Base-by-base conservation (phyloP, 2,113 vertebrate genomes). In the Antigone vipio region DNA sequence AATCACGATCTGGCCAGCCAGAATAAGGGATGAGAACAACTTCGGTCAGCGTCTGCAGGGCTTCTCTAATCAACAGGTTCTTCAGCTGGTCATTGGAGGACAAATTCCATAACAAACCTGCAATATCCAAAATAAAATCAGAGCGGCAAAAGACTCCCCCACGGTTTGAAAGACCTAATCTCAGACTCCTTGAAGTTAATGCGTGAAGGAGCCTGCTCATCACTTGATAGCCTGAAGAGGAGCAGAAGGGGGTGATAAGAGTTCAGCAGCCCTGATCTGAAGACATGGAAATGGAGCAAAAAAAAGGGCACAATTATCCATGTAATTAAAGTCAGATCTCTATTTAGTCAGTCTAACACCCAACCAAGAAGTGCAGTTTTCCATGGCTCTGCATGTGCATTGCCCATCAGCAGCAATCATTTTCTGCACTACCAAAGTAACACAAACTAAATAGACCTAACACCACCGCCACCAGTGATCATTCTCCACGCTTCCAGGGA, bases 51-150 rank as follows among this genome's bases (percentile, higher is more conserved):
- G 96, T 97, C 7, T 97, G 42, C 38, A 99, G 94, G 32, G 98
- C 98, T 42, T 98, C 97, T 69, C 88, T 97, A 73, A 98, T 91
- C 74, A 99, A 96, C 47, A 96, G 62, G 62, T 98, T 97, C 96
- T 99, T 99, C 96, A 99, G 97, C 63, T 98, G 96, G 94, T 99
- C 99, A n/a, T 98, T 99, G 78, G 99, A 99, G 12, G 99, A 99
- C 90, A 99, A 98, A 97, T 99, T 99, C 99, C 99, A 99, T 91
- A 99, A 82, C 91, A 99, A 97, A 82, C 99, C 99, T 99, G 86
- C 18, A 92, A 89, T 24, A 91, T 8, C 29, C 79, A 91, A 81
- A 58, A 72, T 11, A 81, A 88, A 84, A 62, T 85, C 29, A 77
- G 58, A 92, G 60, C 50, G 44, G 56, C 67, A 52, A 67, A 74